Evolutionary conservation across 2,113 vertebrate species (phyloP), one percentile per base, ranked within the genome.

Genomic region (Miniopterus natalensis): DNA sequence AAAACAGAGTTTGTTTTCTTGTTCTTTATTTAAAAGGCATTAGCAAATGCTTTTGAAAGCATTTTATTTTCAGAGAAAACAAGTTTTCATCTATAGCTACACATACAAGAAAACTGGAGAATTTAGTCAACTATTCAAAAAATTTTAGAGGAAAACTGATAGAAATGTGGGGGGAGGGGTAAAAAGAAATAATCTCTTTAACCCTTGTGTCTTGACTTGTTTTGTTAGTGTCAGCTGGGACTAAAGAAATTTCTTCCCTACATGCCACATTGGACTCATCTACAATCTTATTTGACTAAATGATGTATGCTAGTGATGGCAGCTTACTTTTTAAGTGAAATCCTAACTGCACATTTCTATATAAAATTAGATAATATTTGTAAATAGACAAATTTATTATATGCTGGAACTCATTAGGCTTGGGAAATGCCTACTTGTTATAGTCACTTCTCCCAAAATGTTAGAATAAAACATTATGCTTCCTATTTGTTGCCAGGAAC

Each of bases 1-100:
- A 85, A 95, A 96, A 66, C 63, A n/a, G n/a, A 66, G 63, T n/a
- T 66, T 66, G 29, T 18, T n/a, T 66, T 70, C 63, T 87, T 66
- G 49, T 42, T 66, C 27, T 87, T 80, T 29, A 51, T 84, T 92
- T 95, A 74, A 25, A 91, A 71, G 84, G 18, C 31, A 63, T 89
- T 92, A 89, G 47, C 73, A 96, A 95, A 96, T 85, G 66, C 66
- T 80, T 95, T 84, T 84, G 51, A 84, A 71, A 80, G 59, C 31
- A 91, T 97, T 95, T 94, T 86, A 31, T 92, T 92, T 96, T 96
- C 66, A 78, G 80, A 85, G 55, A 51, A 93, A 95, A 91, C 6
- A 88, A 61, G 15, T 47, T 89, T 83, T 96, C 40, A 40, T 81
- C 13, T 80, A 21, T 31, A 59, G 31, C n/a, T 90, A 49, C 31